Evolutionary conservation across 2,888 invertebrate genomes (phyloP).

Genomic region (Oegoconia quadripuncta): DNA sequence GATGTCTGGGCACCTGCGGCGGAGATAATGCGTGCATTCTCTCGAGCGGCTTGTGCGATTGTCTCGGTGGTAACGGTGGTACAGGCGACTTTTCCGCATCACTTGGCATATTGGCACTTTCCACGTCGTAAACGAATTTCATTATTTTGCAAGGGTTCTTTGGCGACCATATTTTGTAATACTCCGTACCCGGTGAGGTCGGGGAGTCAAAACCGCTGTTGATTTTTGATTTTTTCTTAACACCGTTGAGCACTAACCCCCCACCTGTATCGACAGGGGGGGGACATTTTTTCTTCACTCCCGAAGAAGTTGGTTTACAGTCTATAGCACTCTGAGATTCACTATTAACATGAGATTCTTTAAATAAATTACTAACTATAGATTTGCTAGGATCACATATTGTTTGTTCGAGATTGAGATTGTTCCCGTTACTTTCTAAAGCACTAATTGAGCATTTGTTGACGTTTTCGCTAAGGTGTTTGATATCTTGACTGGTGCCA

Average conservation of each 20-base stretch:
- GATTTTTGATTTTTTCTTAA: constrained; percentile 82
- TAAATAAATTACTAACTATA: constrained; percentile 64
- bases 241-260: constrained; percentile 68
- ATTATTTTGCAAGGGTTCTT: constrained; percentile 79
- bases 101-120: constrained; percentile 64
- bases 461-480: constrained; percentile 71
- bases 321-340: constrained; percentile 64
- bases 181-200: constrained; percentile 80
- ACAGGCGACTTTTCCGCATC: constrained; percentile 82
- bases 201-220: constrained; percentile 75
- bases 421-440: constrained; percentile 69
- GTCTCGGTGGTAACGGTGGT: constrained; percentile 85
- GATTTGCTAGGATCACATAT: constrained; percentile 75
- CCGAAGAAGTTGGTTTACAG: constrained; percentile 61
- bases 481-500: constrained; percentile 64
- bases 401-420: constrained; percentile 56
- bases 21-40: constrained; percentile 84
- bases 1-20: constrained; percentile 83
- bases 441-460: constrained; percentile 78
- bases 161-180: constrained; percentile 85
- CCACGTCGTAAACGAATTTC: constrained; percentile 76
- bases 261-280: constrained; percentile 78
- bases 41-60: constrained; percentile 87
- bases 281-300: constrained; percentile 78
- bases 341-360: constrained; percentile 71